These are phyloP conservation scores for Alca torda DNA, from an alignment of 2,797 vertebrate species.

Conservation along the genomic window DNA sequence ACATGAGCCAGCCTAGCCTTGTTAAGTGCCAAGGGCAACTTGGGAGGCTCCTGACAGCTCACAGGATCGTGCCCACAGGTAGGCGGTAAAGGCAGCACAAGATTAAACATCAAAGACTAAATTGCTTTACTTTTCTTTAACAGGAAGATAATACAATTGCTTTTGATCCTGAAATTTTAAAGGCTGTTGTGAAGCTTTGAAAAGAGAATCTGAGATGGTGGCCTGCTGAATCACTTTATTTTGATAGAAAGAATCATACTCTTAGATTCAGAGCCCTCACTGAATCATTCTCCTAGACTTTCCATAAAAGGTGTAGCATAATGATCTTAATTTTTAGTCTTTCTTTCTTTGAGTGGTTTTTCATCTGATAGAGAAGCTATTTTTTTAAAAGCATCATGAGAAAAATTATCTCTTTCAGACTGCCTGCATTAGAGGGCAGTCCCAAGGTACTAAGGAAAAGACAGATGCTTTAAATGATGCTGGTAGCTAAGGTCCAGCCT, in stretches of 20 bases:
- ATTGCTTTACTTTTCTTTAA: neutral
- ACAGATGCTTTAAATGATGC: neutral
- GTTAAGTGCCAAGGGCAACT: neutral
- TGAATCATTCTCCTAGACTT: neutral
- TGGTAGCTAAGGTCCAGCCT: neutral
- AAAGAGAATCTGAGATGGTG: neutral
- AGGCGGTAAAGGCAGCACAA: neutral
- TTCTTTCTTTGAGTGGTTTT: neutral
- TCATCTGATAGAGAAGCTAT: neutral
- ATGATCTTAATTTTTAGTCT: constrained; percentile 5
- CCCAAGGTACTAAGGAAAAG: neutral
- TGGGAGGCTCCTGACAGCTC: neutral
- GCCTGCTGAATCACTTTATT: neutral
- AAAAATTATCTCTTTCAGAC: neutral
- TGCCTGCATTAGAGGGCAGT: neutral
- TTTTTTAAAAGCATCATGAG: neutral
- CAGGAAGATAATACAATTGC: neutral
- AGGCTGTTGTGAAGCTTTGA: neutral
- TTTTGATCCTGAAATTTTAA: constrained; percentile 30
- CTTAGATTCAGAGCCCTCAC: neutral
- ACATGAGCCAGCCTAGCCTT: neutral
- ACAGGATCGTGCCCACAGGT: neutral
- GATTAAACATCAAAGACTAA: constrained; percentile 4
- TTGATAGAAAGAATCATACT: neutral
- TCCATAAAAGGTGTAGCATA: neutral